Conservation (phyloP, 2,797 vertebrate species). For the Tadarida brasiliensis region DNA sequence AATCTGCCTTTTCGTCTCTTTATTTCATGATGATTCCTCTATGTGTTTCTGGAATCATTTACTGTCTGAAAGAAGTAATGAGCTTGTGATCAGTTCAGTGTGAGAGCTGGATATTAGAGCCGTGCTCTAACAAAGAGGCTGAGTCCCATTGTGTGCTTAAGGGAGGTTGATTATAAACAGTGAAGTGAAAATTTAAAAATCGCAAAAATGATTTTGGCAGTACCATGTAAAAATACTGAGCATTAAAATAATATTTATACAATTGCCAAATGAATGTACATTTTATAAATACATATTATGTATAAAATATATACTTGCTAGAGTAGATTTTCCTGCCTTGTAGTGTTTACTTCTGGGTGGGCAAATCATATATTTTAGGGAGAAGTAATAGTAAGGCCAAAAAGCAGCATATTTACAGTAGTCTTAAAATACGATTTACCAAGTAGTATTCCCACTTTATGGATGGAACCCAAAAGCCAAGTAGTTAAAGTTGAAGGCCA, state of each 20-base stretch:
- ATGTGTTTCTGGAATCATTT: slow-evolving; percentile 44
- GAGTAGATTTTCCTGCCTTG: not conserved
- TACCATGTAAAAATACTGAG: not conserved
- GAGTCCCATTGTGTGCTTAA: not conserved
- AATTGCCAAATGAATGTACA: not conserved
- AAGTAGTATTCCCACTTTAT: not conserved
- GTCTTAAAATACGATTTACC: not conserved
- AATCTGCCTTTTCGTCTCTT: not conserved
- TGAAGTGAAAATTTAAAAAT: slow-evolving; percentile 20
- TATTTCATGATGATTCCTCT: not conserved
- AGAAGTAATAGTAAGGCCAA: not conserved
- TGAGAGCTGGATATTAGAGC: not conserved
- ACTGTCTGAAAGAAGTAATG: slow-evolving; percentile 35
- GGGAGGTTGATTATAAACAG: slow-evolving; percentile 15
- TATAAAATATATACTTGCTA: slow-evolving; percentile 13
- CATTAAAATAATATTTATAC: not conserved
- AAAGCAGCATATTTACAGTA: slow-evolving; percentile 42
- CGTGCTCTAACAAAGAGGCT: not conserved
- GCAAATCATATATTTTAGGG: slow-evolving; percentile 11
- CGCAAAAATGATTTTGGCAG: slow-evolving; percentile 10
- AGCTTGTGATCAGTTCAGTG: not conserved
- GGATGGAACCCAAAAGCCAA: not conserved
- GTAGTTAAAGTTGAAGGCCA: not conserved
- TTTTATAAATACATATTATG: not conserved
- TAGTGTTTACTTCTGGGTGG: slow-evolving; percentile 23